These are phyloP conservation scores for Mormyrus lacerda DNA, from an alignment of 2,113 vertebrate species.

Conservation along the genomic window DNA sequence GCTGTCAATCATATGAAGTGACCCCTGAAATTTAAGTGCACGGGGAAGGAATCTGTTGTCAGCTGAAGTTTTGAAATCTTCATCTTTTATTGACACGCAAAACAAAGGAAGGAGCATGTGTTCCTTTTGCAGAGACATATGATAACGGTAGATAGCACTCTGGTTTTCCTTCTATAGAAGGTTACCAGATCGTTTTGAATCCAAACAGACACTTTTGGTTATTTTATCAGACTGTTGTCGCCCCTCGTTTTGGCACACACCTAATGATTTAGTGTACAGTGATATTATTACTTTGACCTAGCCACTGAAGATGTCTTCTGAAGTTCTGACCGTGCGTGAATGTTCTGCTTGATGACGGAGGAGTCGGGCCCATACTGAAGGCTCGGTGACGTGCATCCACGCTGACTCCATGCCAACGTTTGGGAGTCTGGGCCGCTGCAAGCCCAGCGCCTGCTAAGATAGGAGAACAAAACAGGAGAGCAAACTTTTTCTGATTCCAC, in stretches of 20 bases:
- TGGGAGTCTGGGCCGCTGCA: background rate
- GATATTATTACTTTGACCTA: background rate
- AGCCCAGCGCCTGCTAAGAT: background rate
- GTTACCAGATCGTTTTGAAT: background rate
- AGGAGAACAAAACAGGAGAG: slow-evolving; percentile 7
- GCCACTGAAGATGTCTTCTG: background rate
- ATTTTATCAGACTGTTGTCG: background rate
- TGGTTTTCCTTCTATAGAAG: background rate
- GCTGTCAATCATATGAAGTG: background rate
- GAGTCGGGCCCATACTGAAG: background rate
- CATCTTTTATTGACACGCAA: background rate
- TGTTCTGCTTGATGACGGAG: background rate
- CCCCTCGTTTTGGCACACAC: background rate
- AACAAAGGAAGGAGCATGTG: background rate
- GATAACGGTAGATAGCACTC: background rate
- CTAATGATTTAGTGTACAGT: background rate
- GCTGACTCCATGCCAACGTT: background rate
- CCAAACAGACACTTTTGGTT: background rate
- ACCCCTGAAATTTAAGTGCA: background rate
- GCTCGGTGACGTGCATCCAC: background rate
- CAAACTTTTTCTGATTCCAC: background rate
- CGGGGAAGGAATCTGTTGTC: background rate
- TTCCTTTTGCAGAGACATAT: background rate
- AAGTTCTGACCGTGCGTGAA: background rate
- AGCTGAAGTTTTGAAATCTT: background rate